Percentiles rank a stretch among this genome's conserved stretches.
Evolutionary conservation across 2,888 invertebrate genomes (phyloP).

Genomic region (Rhamnusium bicolor): DNA sequence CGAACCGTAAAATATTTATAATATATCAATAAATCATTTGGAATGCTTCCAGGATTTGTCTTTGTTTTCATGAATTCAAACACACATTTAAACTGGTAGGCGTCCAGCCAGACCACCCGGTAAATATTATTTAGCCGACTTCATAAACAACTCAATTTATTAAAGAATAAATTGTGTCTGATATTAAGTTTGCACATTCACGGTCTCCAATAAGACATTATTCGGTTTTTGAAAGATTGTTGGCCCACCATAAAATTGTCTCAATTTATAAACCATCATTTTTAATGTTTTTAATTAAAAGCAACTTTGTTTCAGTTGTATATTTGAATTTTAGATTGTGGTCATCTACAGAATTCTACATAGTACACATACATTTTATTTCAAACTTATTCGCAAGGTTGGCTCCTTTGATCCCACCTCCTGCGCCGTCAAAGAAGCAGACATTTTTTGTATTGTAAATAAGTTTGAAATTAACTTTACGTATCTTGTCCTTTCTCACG

Average conservation of each 20-base stretch:
- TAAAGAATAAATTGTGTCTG: not conserved
- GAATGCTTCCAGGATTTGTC: conserved; percentile 4
- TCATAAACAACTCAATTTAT: conserved; percentile 20
- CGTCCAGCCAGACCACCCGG: conserved; percentile 14
- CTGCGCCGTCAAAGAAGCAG: too few species aligned
- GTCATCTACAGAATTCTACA: not conserved
- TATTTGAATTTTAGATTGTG: not conserved
- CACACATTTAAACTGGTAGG: not conserved
- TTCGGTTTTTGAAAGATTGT: not conserved
- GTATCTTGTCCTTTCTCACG: too few species aligned
- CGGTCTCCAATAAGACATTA: not conserved
- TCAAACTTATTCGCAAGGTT: too few species aligned
- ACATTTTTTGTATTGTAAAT: too few species aligned
- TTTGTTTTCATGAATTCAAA: not conserved
- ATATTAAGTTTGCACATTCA: conserved; percentile 3
- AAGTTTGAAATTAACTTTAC: too few species aligned
- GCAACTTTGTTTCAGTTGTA: not conserved
- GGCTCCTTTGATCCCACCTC: too few species aligned
- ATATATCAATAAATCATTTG: conserved; percentile 4
- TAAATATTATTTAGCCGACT: conserved; percentile 6
- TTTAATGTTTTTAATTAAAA: not conserved
- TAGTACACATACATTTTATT: too few species aligned
- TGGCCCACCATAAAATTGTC: not conserved
- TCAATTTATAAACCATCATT: conserved; percentile 12
- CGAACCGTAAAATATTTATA: not conserved